A percentile compares a stretch with the other conserved stretches of the same genome.
phyloP scores from a whole-genome alignment of 2,888 invertebrate species.

The Lasioglossum figueresi region DNA sequence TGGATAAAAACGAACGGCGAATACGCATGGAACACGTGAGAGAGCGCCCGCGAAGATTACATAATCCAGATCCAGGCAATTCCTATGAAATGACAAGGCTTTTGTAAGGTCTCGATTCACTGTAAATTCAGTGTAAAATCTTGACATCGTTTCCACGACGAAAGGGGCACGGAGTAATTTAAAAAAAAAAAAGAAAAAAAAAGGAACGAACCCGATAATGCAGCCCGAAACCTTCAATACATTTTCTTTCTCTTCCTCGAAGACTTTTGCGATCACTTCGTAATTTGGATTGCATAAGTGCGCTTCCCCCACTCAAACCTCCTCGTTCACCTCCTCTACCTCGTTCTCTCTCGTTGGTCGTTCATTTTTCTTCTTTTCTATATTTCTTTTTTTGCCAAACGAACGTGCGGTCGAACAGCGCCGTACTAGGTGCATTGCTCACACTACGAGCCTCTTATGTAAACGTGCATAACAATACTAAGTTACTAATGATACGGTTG shows the following conservation, averaged over 20 bases:
- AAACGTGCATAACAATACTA: slow-evolving; percentile 77
- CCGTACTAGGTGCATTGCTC: slow-evolving; percentile 66
- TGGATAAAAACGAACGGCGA: slow-evolving; percentile 28
- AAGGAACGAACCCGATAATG: slow-evolving; percentile 25
- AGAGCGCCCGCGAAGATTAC: slow-evolving; percentile 38
- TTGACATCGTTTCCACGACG: slow-evolving; percentile 63
- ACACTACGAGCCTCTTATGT: slow-evolving; percentile 78
- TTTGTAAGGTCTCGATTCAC: slow-evolving; percentile 57
- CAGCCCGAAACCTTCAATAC: slow-evolving; percentile 28
- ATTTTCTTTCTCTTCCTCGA: slow-evolving; percentile 57
- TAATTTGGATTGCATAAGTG: slow-evolving; percentile 75
- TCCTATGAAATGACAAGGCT: slow-evolving; percentile 63
- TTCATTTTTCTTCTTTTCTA: slow-evolving; percentile 29
- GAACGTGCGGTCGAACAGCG: slow-evolving; percentile 3
- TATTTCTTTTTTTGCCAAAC: background rate
- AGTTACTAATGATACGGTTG: slow-evolving; percentile 73
- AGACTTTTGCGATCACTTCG: slow-evolving; percentile 43
- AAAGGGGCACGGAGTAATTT: slow-evolving; percentile 38
- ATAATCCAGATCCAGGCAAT: slow-evolving; percentile 48
- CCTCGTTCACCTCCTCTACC: background rate
- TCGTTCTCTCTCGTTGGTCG: slow-evolving; percentile 29
- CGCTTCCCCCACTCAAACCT: background rate
- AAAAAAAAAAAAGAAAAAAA: slow-evolving; percentile 44
- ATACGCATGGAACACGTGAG: slow-evolving; percentile 34
- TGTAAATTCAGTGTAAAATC: slow-evolving; percentile 45